Base-by-base conservation (phyloP, 2,797 vertebrate species). In the Chelmon rostratus region DNA sequence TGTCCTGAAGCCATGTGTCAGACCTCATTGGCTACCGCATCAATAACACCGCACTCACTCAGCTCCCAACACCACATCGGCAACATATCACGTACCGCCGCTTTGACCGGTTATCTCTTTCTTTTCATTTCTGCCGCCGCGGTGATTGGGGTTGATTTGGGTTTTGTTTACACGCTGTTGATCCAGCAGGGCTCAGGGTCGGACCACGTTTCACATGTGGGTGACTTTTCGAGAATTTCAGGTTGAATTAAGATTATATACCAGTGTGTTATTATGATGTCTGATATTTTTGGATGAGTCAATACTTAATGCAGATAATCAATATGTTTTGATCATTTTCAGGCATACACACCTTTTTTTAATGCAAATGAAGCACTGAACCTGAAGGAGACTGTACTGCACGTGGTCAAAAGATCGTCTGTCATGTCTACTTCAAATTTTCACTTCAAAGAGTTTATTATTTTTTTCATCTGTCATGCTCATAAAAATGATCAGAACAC, bases 1-100 rank as follows among this genome's bases (percentile, higher is more conserved):
- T 93, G 91, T 94, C 89, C 90, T 84, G 87, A 81, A 94, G 91
- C 91, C 89, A 91, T 88, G 85, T 91, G 92, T 93, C 92, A 93
- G 83, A 92, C 82, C 91, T 91, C 86, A 91, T 92, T 88, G 92
- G 89, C 90, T 88, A 57, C 81, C 19, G 83, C 91, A 92, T 92
- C 91, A 90, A 90, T 93, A 93, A 91, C 83, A 72, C 56, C 37
- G 44, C 78, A 25, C 86, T 77, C 83, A 19, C 83, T 84, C 83
- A 37, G 79, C 76, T 81, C 67, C 81, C 56, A 76, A 59, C 67
- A 87, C 71, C 89, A 79, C 81, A 81, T 85, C 56, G 49, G 74
- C 72, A 74, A 68, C 70, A 54, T 40, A 71, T 80, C 82, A 81
- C 73, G 70, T 73, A 77, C 38, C 64, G 52, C 82, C 73, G 72